Evolutionary conservation across 2,797 vertebrate species (phyloP).

Genomic region (Spinibarbus caldwelli): DNA sequence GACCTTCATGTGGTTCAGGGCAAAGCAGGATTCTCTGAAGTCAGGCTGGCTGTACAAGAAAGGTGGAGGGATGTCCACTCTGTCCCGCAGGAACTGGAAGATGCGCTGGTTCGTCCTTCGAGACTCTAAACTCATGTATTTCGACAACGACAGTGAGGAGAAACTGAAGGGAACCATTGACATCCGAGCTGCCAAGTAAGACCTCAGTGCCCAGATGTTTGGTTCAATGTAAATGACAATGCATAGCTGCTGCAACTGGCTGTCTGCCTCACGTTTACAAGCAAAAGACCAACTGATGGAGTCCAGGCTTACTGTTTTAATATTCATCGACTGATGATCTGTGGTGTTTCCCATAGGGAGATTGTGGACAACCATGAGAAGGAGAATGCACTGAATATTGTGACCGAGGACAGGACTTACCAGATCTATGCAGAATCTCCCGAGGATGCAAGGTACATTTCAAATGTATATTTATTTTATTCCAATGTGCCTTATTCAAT

Average conservation of each 20-base stretch:
- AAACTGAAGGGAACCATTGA: slow-evolving; percentile 91
- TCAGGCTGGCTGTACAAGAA: slow-evolving; percentile 95
- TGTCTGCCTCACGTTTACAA: neutral
- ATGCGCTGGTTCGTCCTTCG: slow-evolving; percentile 94
- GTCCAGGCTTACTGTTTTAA: neutral
- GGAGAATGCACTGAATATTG: slow-evolving; percentile 91
- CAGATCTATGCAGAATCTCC: slow-evolving; percentile 93
- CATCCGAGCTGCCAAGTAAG: slow-evolving; percentile 85
- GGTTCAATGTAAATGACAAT: neutral
- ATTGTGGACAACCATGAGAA: slow-evolving; percentile 95
- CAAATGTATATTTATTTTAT: slow-evolving; percentile 5
- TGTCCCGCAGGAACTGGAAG: slow-evolving; percentile 93
- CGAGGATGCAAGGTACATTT: slow-evolving; percentile 89
- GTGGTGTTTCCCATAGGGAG: slow-evolving; percentile 73
- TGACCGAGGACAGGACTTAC: slow-evolving; percentile 90
- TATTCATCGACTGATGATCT: neutral
- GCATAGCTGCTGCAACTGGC: neutral
- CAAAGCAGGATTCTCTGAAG: slow-evolving; percentile 91
- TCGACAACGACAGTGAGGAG: slow-evolving; percentile 91
- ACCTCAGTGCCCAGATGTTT: slow-evolving; percentile 1
- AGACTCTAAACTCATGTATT: slow-evolving; percentile 90
- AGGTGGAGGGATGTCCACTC: slow-evolving; percentile 89
- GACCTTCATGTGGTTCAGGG: slow-evolving; percentile 95
- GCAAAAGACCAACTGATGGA: too few relatives aligned
- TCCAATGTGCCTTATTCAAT: neutral